These are phyloP conservation scores for Sphaerodactylus townsendi DNA, from an alignment of 2,113 vertebrate genomes.

Conservation along the genomic window DNA sequence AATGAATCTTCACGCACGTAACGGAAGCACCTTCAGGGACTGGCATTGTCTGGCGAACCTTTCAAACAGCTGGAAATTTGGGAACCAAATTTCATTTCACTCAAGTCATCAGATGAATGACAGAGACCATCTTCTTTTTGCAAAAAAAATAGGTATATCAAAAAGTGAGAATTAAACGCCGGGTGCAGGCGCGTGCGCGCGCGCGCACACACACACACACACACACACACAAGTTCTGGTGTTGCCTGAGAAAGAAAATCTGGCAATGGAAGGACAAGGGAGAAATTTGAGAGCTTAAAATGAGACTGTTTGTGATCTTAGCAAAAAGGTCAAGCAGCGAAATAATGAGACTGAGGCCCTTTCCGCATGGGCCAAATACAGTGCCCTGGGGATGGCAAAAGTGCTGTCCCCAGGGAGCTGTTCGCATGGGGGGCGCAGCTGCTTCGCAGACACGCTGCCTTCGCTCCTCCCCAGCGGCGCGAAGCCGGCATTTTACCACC, in stretches of 20 bases:
- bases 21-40: constrained; percentile 58
- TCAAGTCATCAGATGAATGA: constrained; percentile 16
- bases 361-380: too few species aligned
- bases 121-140: constrained; percentile 19
- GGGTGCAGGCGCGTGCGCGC: too few species aligned
- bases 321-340: too few species aligned
- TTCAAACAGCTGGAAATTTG: constrained; percentile 58
- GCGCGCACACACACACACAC: too few species aligned
- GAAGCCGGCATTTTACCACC: too few species aligned
- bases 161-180: background rate
- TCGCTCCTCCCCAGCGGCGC: too few species aligned
- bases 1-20: constrained; percentile 55
- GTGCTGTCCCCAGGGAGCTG: too few species aligned
- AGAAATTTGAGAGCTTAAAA: background rate
- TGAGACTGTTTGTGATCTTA: too few species aligned
- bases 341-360: too few species aligned
- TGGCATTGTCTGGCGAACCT: constrained; percentile 39
- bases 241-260: constrained; percentile 7
- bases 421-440: too few species aligned
- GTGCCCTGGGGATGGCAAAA: too few species aligned
- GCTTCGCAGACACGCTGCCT: too few species aligned
- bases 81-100: constrained; percentile 39
- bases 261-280: background rate
- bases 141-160: background rate
- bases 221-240: background rate